phyloP scores from a whole-genome alignment of 2,797 vertebrate genomes.

The Glossophaga mutica region DNA sequence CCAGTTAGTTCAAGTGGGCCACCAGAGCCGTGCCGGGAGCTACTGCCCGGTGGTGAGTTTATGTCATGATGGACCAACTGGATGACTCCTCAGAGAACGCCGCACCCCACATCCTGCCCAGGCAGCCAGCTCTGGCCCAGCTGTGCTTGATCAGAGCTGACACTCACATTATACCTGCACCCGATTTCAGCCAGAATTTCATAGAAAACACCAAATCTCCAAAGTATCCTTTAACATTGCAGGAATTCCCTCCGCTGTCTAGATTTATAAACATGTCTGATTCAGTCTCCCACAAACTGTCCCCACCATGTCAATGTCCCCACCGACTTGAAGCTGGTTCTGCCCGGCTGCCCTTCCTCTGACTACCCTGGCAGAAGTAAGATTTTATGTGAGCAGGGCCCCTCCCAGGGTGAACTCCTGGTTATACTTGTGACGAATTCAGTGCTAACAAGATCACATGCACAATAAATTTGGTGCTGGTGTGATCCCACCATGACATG shows the following conservation, averaged over 20 bases:
- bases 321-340: not conserved
- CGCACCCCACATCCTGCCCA: too few species aligned
- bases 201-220: not conserved
- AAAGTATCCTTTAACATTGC: fast-evolving
- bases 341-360: too few species aligned
- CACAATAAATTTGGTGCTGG: not conserved
- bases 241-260: not conserved
- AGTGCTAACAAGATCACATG: not conserved
- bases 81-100: not conserved
- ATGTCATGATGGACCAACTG: fast-evolving
- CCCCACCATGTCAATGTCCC: not conserved
- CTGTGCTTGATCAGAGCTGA: fast-evolving
- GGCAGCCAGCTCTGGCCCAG: fast-evolving
- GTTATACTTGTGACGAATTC: not conserved
- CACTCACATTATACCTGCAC: not conserved
- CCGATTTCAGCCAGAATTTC: not conserved
- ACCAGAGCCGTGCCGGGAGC: fast-evolving
- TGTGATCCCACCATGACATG: fast-evolving
- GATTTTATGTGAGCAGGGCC: not conserved
- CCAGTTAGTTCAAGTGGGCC: too few species aligned
- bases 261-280: not conserved
- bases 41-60: fast-evolving
- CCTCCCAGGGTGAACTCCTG: not conserved
- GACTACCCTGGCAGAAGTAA: not conserved
- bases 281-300: too few species aligned